Conservation (phyloP, 1,140 invertebrate genomes). For the Radopholus similis region DNA sequence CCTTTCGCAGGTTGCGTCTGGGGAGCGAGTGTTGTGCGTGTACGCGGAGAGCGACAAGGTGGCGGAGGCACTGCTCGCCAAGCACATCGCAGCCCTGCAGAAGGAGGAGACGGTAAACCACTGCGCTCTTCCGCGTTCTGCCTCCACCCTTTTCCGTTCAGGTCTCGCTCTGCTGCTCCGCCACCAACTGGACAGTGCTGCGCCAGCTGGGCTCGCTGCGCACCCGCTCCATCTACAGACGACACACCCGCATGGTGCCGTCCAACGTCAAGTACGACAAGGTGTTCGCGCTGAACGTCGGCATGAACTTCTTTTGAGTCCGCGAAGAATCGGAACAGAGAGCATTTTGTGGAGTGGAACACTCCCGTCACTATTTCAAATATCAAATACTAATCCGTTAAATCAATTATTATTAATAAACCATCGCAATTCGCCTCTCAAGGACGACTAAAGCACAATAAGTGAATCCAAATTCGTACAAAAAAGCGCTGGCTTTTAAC, state of each 20-base stretch:
- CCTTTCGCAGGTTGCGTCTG: conserved; percentile 6
- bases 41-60: conserved; percentile 33
- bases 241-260: conserved; percentile 43
- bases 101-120: conserved; percentile 32
- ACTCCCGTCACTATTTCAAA: too few relatives aligned
- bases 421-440: too few relatives aligned
- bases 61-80: conserved; percentile 29
- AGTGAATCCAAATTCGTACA: too few relatives aligned
- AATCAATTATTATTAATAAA: too few relatives aligned
- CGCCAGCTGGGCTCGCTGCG: conserved; percentile 17
- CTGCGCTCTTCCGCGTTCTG: neutral
- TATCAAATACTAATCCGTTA: too few relatives aligned
- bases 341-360: neutral
- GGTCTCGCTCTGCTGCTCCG: conserved; percentile 34
- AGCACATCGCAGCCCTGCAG: conserved; percentile 18
- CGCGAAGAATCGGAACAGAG: neutral
- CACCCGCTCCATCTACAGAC: conserved; percentile 38
- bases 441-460: too few relatives aligned
- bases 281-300: conserved; percentile 46
- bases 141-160: conserved; percentile 8
- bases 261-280: conserved; percentile 42
- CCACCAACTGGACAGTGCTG: conserved; percentile 35
- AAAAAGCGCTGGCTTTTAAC: too few relatives aligned
- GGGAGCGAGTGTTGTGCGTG: conserved; percentile 30
- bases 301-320: conserved; percentile 46